Percentiles rank a stretch among this genome's conserved stretches.
These are phyloP conservation scores for Pseudonaja textilis DNA, from an alignment of 2,113 vertebrate species.

Conservation along the genomic window DNA sequence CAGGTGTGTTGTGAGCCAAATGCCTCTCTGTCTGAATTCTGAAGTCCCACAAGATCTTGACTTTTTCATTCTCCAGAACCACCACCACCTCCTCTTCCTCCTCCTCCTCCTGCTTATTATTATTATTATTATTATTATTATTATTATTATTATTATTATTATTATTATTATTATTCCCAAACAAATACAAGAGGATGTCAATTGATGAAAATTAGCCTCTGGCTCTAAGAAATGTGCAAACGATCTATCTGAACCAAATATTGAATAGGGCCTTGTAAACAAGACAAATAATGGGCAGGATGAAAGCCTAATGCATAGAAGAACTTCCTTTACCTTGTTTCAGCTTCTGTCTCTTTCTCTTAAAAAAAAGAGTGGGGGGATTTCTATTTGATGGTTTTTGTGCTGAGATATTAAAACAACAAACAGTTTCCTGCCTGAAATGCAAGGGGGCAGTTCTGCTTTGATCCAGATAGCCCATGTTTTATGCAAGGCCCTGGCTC, in stretches of 20 bases:
- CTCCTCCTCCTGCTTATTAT: too few species aligned
- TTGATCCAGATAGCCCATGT: background rate
- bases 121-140: too few species aligned
- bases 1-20: too few species aligned
- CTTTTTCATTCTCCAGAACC: too few species aligned
- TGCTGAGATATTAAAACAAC: constrained; percentile 71
- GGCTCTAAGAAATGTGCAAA: constrained; percentile 59
- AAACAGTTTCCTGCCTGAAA: constrained; percentile 61
- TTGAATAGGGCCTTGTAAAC: constrained; percentile 70
- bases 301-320: constrained; percentile 53
- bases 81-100: too few species aligned
- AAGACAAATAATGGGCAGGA: constrained; percentile 69
- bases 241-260: constrained; percentile 57
- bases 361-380: constrained; percentile 6
- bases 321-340: background rate
- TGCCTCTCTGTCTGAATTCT: too few species aligned
- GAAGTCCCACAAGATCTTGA: too few species aligned
- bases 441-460: constrained; percentile 54
- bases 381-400: constrained; percentile 59
- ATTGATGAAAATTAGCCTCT: constrained; percentile 63
- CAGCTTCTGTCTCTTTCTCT: constrained; percentile 58
- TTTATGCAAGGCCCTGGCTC: too few species aligned
- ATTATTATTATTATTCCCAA: background rate
- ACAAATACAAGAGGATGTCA: constrained; percentile 57
- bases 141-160: too few species aligned